Evolutionary conservation across 2,797 vertebrate species (phyloP), one percentile per base, ranked within the genome.

Genomic region (Hyperoplus immaculatus): DNA sequence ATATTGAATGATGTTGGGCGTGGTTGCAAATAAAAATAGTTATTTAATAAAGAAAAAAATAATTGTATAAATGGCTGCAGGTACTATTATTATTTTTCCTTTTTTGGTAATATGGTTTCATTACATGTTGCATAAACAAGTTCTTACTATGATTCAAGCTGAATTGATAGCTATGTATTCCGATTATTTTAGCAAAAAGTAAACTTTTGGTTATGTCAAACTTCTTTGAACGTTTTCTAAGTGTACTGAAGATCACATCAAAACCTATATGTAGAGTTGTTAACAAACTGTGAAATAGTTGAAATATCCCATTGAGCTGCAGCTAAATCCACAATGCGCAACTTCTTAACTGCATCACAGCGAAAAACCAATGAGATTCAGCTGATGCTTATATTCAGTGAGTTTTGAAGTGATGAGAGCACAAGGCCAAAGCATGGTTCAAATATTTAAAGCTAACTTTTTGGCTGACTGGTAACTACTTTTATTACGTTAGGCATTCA

Each of bases 381-480:
- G 29, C 29, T 29, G 29, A 29, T 29, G 29, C 29, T 29, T 29
- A 29, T 29, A 29, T 64, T 29, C 10, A 6, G 36, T 39, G 42
- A 66, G 49, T 55, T 43, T 53, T 68, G 3, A 70, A 65, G 47
- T 36, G 12, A 54, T 42, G 38, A 21, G 45, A 58, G 10, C 29
- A 56, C 63, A 58, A 56, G 41, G 29, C 36, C 12, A 12, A 53
- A 39, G 21, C 39, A 74, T 14, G 36, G 47, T 39, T 59, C 2
- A 72, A 59, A 68, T 57, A 55, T 69, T 58, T 86, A 82, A 81
- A 85, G 80, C 16, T 58, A 75, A 76, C 51, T 91, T 84, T 94
- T 93, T 92, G 89, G 84, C 75, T 88, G 56, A 77, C 38, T 71
- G 54, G 58, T 82, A 5, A 5, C 58, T 78, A 72, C n/a, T 73